Conservation (phyloP, 2,888 invertebrate genomes). For the Thera britannica region DNA sequence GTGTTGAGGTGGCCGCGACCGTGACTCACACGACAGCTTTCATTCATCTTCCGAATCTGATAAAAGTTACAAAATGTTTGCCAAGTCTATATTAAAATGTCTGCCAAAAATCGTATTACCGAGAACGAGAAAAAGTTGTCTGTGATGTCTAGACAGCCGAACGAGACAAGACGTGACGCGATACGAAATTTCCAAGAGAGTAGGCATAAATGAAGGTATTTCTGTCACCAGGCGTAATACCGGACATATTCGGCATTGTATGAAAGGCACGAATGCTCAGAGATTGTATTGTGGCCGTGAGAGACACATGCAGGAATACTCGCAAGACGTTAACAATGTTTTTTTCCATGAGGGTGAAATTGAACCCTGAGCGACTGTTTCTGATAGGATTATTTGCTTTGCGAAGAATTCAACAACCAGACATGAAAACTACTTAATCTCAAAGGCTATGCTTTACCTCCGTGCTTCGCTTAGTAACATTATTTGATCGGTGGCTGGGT, state of each 20-base stretch:
- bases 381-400: background rate
- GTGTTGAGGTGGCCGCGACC: slow-evolving; percentile 42
- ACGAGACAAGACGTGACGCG: slow-evolving; percentile 71
- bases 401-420: background rate
- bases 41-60: slow-evolving; percentile 78
- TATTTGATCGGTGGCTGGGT: too few species aligned
- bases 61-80: slow-evolving; percentile 72
- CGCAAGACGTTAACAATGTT: background rate
- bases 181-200: slow-evolving; percentile 55
- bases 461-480: too few species aligned
- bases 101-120: slow-evolving; percentile 81
- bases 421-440: background rate
- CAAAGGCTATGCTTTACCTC: background rate
- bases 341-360: slow-evolving; percentile 1
- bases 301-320: background rate
- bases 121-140: slow-evolving; percentile 73
- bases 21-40: slow-evolving; percentile 75
- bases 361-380: background rate
- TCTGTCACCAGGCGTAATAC: slow-evolving; percentile 18
- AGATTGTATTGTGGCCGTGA: slow-evolving; percentile 4
- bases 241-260: slow-evolving; percentile 15
- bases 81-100: slow-evolving; percentile 73
- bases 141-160: slow-evolving; percentile 73
- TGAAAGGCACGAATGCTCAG: slow-evolving; percentile 17
- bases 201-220: slow-evolving; percentile 36